Percentiles rank a stretch among this genome's conserved stretches.
Evolutionary conservation across 2,113 vertebrate species (phyloP).

Genomic region (Cheirogaleus medius): DNA sequence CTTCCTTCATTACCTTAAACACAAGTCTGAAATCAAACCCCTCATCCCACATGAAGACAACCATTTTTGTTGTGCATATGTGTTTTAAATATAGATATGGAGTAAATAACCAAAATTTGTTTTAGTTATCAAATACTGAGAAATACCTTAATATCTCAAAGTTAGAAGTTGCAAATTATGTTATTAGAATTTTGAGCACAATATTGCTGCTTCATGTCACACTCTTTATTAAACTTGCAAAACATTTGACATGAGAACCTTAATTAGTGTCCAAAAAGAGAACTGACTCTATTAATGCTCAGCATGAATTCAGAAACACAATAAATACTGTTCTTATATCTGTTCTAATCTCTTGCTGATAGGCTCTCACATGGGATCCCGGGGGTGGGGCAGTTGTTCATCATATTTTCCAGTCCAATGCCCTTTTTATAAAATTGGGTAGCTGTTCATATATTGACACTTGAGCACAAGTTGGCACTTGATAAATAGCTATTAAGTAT

Average conservation of each 20-base stretch:
- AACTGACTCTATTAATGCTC: neutral
- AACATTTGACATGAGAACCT: neutral
- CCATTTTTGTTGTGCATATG: neutral
- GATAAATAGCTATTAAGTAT: neutral
- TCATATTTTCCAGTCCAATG: neutral
- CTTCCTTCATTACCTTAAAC: neutral
- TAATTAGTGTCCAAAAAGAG: neutral
- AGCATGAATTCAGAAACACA: conserved; percentile 22
- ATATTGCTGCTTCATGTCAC: neutral
- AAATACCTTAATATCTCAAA: neutral
- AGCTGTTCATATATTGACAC: neutral
- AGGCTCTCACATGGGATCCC: neutral
- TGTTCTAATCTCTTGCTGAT: neutral
- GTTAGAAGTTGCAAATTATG: conserved; percentile 9
- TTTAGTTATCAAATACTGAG: conserved; percentile 21
- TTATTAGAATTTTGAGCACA: conserved; percentile 15
- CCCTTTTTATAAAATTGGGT: conserved; percentile 25
- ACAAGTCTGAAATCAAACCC: neutral
- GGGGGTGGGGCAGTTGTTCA: neutral
- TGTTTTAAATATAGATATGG: neutral
- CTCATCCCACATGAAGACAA: neutral
- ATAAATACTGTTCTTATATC: neutral
- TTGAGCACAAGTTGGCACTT: conserved; percentile 4
- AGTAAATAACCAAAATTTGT: conserved; percentile 23
- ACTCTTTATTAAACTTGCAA: neutral